Evolutionary conservation across 2,797 vertebrate species (phyloP), one percentile per base, ranked within the genome.

Genomic region (Crax fasciolata): DNA sequence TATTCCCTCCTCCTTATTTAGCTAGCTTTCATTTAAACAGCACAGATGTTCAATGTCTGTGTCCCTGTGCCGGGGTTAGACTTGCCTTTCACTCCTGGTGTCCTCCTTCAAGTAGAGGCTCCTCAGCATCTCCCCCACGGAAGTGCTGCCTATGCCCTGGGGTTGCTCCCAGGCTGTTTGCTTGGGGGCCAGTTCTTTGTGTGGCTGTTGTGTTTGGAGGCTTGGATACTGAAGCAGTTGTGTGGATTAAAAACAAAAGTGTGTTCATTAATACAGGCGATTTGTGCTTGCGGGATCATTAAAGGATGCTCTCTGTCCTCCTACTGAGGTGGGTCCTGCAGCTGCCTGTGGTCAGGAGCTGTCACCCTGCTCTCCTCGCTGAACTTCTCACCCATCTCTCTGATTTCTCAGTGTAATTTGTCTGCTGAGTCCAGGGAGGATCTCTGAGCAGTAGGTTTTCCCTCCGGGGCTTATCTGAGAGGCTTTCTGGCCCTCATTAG

Each of bases 301-400:
- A 3, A 25, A n/a, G 17, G 6, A 0, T 32, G 28, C 19, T 46
- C 3, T 10, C 4, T 8, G 3, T 1, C 0, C 1, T 48, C 3
- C 5, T 13, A 4, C 59, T 14, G 51, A 67, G 41, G 12, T 68
- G 27, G 6, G 2, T 68, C 27, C 77, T 93, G 80, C 25, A 14
- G 11, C 32, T 79, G 19, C 0, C 0, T 49, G 2, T 68, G 24
- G 51, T 75, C 23, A 68, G 54, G 24, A 58, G 15, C 14, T 73
- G 21, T 46, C 38, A 68, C 8, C 6, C 17, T 65, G 44, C 62
- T 72, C 78, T 9, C 28, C 23, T 68, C 5, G 15, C 21, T 65
- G 43, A 78, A 39, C 18, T 79, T 80, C 59, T 49, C 30, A 21
- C 7, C 5, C 2, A 8, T 0, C 11, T 35, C 38, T 13, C 46